Conservation (phyloP, 1,140 invertebrate genomes). For the Sycophila sp. region DNA sequence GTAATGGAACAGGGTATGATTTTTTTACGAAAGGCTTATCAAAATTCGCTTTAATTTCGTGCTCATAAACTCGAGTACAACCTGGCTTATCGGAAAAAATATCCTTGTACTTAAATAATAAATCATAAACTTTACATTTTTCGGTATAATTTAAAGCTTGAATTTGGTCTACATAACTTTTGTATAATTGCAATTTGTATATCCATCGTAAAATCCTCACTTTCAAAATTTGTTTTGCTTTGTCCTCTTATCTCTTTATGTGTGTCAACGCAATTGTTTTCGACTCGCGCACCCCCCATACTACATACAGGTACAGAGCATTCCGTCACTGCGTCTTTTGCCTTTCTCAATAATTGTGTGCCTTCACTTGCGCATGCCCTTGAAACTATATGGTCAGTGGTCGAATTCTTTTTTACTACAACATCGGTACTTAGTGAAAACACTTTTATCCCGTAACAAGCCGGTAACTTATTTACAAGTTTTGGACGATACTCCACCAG, state of each 20-base stretch:
- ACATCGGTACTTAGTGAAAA: neutral
- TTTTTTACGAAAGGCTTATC: neutral
- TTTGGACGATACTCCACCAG: neutral
- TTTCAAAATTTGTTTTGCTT: too few species aligned
- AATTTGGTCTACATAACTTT: neutral
- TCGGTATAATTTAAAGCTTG: neutral
- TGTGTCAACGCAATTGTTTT: too few species aligned
- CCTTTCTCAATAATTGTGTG: neutral
- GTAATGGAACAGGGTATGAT: conserved; percentile 45
- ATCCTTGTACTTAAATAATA: conserved; percentile 13
- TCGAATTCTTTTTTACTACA: too few species aligned
- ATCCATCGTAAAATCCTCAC: too few species aligned
- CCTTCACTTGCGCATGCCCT: too few species aligned
- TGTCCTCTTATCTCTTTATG: too few species aligned
- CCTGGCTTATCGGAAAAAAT: conserved; percentile 33
- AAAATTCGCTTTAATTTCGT: conserved; percentile 24
- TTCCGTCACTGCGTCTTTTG: too few species aligned
- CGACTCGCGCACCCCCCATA: too few species aligned
- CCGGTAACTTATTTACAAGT: neutral
- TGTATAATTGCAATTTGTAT: too few species aligned
- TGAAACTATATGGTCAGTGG: too few species aligned
- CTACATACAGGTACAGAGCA: too few species aligned
- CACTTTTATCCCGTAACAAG: neutral
- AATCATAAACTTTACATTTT: neutral
- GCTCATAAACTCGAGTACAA: conserved; percentile 20